A percentile compares a stretch with the other conserved stretches of the same genome.
phyloP scores from a whole-genome alignment of 2,888 invertebrate species.

The Tinea semifulvella region DNA sequence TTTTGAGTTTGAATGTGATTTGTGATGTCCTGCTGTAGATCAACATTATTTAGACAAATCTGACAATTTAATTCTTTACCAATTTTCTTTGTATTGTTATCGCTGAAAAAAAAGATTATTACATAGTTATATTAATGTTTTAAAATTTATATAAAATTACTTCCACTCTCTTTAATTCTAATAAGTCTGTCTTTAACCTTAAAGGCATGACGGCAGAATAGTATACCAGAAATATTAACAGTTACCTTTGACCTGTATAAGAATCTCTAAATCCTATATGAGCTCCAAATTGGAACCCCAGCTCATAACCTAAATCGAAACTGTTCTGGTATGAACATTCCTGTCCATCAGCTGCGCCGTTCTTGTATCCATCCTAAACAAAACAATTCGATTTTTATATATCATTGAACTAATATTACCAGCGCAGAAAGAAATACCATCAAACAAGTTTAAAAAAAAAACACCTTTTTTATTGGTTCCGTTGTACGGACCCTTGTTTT shows the following conservation, averaged over 20 bases:
- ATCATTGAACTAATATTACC: too few relatives aligned
- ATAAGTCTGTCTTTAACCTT: too few relatives aligned
- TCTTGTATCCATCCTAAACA: slow-evolving; percentile 70
- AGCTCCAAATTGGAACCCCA: slow-evolving; percentile 71
- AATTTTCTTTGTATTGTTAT: background rate
- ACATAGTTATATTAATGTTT: too few relatives aligned
- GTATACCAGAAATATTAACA: too few relatives aligned
- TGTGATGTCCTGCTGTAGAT: slow-evolving; percentile 18
- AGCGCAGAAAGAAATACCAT: too few relatives aligned
- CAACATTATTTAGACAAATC: slow-evolving; percentile 33
- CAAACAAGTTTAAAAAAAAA: too few relatives aligned
- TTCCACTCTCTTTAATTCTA: too few relatives aligned
- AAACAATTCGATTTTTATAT: too few relatives aligned
- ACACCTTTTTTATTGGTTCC: slow-evolving; percentile 9
- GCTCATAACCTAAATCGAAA: slow-evolving; percentile 74
- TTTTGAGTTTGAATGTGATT: slow-evolving; percentile 44
- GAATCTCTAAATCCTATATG: slow-evolving; percentile 44
- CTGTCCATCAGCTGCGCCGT: slow-evolving; percentile 69
- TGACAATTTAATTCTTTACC: slow-evolving; percentile 37
- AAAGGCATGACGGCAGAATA: too few relatives aligned
- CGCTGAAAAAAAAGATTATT: background rate
- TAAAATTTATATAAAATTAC: too few relatives aligned
- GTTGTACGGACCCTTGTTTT: slow-evolving; percentile 33
- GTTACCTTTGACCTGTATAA: background rate
- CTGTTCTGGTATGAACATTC: slow-evolving; percentile 71